Conservation (phyloP, 1,140 invertebrate genomes). For the Zaprionus tsacasi region DNA sequence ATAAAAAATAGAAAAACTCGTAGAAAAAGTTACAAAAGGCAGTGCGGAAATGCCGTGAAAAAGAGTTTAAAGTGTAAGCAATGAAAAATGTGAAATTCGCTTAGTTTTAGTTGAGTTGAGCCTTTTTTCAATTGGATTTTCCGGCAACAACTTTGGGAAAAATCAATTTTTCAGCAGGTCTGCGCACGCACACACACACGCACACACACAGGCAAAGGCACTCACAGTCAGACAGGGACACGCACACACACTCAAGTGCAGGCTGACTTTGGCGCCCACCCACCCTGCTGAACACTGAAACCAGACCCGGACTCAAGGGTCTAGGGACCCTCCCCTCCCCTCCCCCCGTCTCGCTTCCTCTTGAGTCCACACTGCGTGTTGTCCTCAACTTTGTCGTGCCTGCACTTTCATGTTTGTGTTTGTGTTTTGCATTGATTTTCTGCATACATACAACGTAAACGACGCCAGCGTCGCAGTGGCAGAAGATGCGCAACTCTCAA, state of each 20-base stretch:
- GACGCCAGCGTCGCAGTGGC: slow-evolving; percentile 15
- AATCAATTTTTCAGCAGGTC: slow-evolving; percentile 75
- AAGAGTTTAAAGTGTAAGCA: slow-evolving; percentile 27
- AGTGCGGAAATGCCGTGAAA: slow-evolving; percentile 26
- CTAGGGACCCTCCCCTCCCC: slow-evolving; percentile 39
- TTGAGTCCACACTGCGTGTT: slow-evolving; percentile 9
- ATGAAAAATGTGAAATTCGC: slow-evolving; percentile 11
- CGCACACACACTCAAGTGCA: slow-evolving; percentile 10
- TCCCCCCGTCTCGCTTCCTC: slow-evolving; percentile 8
- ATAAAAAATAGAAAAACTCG: slow-evolving; percentile 17
- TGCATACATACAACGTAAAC: slow-evolving; percentile 38
- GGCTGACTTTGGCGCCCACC: slow-evolving; percentile 54
- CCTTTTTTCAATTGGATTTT: slow-evolving; percentile 14
- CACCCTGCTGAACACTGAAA: slow-evolving; percentile 56
- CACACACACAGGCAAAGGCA: slow-evolving; percentile 48
- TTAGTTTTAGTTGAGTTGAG: slow-evolving; percentile 24
- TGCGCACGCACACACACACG: slow-evolving; percentile 66
- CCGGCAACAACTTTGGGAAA: slow-evolving; percentile 71
- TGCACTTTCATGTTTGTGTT: slow-evolving; percentile 63
- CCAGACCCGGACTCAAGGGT: slow-evolving; percentile 29
- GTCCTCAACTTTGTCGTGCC: slow-evolving; percentile 35
- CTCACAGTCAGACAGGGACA: slow-evolving; percentile 19
- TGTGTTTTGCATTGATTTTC: slow-evolving; percentile 73
- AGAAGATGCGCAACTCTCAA: slow-evolving; percentile 57
- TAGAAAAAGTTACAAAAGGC: slow-evolving; percentile 3